Base-by-base conservation (phyloP, 2,113 vertebrate species). In the Eubucco bourcierii region DNA sequence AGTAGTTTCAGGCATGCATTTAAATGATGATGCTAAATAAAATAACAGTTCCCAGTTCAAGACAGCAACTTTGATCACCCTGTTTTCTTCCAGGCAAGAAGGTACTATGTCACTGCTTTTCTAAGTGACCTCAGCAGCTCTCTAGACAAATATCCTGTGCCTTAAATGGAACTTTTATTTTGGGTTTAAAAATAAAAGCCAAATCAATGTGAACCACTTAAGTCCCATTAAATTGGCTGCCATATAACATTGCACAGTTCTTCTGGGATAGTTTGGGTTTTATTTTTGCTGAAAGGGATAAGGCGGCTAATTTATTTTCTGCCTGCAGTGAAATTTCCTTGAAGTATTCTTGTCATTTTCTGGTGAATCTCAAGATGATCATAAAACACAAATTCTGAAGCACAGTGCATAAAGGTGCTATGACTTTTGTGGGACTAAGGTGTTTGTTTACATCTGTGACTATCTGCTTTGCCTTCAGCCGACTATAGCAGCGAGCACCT, bases 401-500 rank as follows among this genome's bases (percentile, higher is more conserved):
- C 31, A 74, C 74, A 56, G 56, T 6, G 6, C 4, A 41, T 58
- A 56, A 81, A 96, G 46, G 31, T 73, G 28, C 18, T 78, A 12
- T 37, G 25, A 6, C 29, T 94, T 88, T 72, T 88, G 6, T 73
- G 68, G 34, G 28, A 96, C 79, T 80, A 86, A 66, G 47, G 39
- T 1, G 1, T 93, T 94, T 96, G 59, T 60, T 94, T 82, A 34
- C 79, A 90, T 84, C 72, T 70, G 81, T 78, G 56, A 83, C 41
- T 91, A 64, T 85, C 41, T 67, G 23, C 6, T 92, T 89, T 96
- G 56, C 9, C 60, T 95, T 74, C 34, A 95, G 37, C 78, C 67
- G 86, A 87, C 80, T 91, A 94, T 63, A 89, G 92, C 78, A 86
- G 83, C 80, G 80, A 93, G 29, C 64, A 84, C 92, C 90, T 95